phyloP scores from a whole-genome alignment of 2,113 vertebrate genomes.

The Papio anubis region DNA sequence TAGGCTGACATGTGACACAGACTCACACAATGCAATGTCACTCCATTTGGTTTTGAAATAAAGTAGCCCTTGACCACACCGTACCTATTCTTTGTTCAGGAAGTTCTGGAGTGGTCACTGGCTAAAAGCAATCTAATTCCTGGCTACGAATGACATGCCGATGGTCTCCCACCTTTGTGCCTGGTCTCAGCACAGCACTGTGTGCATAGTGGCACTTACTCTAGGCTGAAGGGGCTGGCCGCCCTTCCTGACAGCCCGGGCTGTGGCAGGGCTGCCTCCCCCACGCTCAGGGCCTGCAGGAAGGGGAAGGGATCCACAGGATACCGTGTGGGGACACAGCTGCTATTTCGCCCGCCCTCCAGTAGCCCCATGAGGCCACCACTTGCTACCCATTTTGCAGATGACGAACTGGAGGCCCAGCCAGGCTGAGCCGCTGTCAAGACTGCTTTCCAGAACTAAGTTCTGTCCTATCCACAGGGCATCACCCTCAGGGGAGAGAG shows the following conservation, averaged over 20 bases:
- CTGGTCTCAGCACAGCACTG: background rate
- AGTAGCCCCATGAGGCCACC: background rate
- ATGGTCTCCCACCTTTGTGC: background rate
- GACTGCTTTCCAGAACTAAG: background rate
- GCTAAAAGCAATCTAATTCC: background rate
- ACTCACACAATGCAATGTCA: background rate
- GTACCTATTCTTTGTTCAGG: background rate
- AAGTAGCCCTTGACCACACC: background rate
- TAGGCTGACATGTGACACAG: background rate
- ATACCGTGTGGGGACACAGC: background rate
- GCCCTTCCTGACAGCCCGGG: background rate
- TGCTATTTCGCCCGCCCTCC: too few relatives aligned
- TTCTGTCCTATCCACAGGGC: background rate
- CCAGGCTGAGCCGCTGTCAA: fast-evolving
- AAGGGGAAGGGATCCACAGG: background rate
- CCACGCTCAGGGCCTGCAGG: background rate
- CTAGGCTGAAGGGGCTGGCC: background rate
- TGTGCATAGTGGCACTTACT: background rate
- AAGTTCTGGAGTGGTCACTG: background rate
- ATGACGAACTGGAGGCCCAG: background rate
- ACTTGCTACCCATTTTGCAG: background rate
- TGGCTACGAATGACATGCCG: background rate
- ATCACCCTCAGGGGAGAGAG: background rate
- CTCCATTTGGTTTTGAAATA: background rate
- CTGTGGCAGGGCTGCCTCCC: background rate